Evolutionary conservation across 2,888 invertebrate genomes (phyloP).

Genomic region (Cephus pulcher): DNA sequence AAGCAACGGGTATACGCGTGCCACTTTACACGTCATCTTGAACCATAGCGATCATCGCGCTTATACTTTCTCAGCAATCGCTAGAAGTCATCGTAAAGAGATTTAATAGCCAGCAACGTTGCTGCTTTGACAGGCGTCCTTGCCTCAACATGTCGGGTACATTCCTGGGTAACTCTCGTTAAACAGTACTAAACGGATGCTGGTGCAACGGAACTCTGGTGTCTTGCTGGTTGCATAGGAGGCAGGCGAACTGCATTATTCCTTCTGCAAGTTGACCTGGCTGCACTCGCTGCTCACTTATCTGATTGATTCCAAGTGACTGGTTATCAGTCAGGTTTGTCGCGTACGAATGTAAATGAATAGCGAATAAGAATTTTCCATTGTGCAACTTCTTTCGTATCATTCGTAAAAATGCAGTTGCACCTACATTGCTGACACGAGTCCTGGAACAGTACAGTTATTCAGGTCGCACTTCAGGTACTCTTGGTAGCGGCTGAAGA

Average conservation of each 20-base stretch:
- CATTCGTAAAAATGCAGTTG: neutral
- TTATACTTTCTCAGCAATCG: neutral
- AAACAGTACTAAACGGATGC: neutral
- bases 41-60: neutral
- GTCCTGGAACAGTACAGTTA: no score
- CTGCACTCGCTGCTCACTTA: no score
- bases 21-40: neutral
- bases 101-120: neutral
- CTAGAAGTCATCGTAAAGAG: neutral
- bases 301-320: neutral
- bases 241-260: neutral
- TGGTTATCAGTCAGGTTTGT: neutral
- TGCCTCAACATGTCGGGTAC: neutral
- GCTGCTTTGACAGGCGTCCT: neutral
- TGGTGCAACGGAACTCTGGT: neutral
- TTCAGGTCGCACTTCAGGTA: no score
- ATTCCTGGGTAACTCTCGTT: neutral
- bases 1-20: neutral
- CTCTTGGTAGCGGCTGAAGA: neutral
- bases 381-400: neutral
- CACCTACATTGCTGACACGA: neutral
- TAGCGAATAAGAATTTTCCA: neutral
- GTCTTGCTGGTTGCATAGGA: neutral
- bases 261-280: neutral
- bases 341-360: neutral